Evolutionary conservation across 2,113 vertebrate species (phyloP), one percentile per base, ranked within the genome.

Genomic region (Sorex araneus): DNA sequence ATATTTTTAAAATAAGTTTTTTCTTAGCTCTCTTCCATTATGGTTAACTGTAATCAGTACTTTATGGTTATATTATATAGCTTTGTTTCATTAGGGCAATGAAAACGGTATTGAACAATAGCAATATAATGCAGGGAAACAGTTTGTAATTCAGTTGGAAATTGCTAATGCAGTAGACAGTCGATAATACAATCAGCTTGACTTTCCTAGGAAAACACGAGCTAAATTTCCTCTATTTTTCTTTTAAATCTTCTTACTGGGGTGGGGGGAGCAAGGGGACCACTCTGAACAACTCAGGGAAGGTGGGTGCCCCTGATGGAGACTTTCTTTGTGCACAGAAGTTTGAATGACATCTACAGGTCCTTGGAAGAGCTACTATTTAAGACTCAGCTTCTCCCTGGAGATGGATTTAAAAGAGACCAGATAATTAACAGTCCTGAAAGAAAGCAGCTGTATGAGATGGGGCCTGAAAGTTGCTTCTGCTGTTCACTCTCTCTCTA

Each of bases 21-120:
- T 89, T 75, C 79, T 94, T 85, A 73, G 47, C 89, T 87, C 15
- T 79, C 50, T 96, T 89, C 78, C 81, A 89, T 97, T 95, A 83
- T 82, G 60, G 92, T 93, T 93, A 95, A 93, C 80, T 91, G 91
- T 95, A 92, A 95, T 95, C 95, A 92, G 93, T 90, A 93, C 81
- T 95, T 93, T 93, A 91, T 95, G 77, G 77, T 88, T 95, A 76
- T 89, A 79, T 95, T 89, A 95, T 92, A 88, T 95, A 94, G 91
- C 87, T 93, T 92, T 95, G 93, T 95, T 95, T 96, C 91, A 94
- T 96, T 93, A 95, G 93, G 91, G 86, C 93, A 95, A 94, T 95
- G 89, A 95, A 96, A 95, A 86, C 73, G 82, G 82, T 95, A 91
- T 94, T 95, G 96, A 95, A 92, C 95, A 94, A 95, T 84, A 90